These are phyloP conservation scores for Rhinolophus sinicus DNA, from an alignment of 2,113 vertebrate genomes.

Conservation along the genomic window DNA sequence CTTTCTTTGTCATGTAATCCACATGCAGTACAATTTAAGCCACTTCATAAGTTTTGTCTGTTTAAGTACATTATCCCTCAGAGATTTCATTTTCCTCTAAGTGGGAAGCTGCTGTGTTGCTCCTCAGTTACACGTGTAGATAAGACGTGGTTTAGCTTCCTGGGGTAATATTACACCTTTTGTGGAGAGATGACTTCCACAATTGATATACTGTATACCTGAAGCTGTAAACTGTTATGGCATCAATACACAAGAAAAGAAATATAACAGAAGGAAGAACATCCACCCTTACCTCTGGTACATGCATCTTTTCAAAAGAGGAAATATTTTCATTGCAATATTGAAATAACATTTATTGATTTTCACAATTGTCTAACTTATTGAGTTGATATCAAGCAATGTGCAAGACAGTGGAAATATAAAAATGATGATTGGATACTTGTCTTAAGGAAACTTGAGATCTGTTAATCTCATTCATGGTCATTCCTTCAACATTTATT, in stretches of 20 bases:
- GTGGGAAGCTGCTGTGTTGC: slow-evolving; percentile 6
- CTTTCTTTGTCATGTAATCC: slow-evolving; percentile 60
- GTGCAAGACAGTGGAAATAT: background rate
- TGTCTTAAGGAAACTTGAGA: background rate
- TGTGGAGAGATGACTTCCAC: background rate
- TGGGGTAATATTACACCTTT: background rate
- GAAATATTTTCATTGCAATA: background rate
- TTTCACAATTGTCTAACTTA: background rate
- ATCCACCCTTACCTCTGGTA: background rate
- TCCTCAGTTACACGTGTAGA: slow-evolving; percentile 10
- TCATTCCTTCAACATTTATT: background rate
- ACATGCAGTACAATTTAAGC: slow-evolving; percentile 30
- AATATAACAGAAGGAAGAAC: background rate
- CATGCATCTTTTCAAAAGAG: background rate
- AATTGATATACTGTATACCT: background rate
- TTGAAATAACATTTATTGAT: slow-evolving; percentile 20
- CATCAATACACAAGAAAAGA: background rate
- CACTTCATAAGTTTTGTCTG: slow-evolving; percentile 6
- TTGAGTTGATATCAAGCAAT: background rate
- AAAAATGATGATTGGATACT: background rate
- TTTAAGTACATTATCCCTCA: slow-evolving; percentile 12
- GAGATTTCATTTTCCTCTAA: slow-evolving; percentile 51
- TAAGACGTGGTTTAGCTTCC: slow-evolving; percentile 55
- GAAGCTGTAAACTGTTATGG: slow-evolving; percentile 10
- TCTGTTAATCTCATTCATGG: background rate